These are phyloP conservation scores for Hippolais icterina DNA, from an alignment of 2,113 vertebrate species.

Conservation along the genomic window DNA sequence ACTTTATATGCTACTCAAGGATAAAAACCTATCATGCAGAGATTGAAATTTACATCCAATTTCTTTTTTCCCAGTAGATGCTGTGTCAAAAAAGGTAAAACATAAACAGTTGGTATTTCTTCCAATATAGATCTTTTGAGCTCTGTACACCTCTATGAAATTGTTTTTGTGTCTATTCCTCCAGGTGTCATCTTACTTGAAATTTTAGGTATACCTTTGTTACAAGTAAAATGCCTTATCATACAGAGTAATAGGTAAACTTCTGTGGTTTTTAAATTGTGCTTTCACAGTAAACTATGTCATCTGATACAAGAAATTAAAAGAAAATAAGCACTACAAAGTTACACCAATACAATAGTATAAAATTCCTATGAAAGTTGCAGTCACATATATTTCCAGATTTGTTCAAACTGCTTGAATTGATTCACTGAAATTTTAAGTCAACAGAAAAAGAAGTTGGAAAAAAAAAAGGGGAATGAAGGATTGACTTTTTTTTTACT, in stretches of 20 bases:
- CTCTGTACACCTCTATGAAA: neutral
- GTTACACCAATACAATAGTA: neutral
- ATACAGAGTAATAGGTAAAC: neutral
- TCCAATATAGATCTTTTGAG: neutral
- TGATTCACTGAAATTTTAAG: neutral
- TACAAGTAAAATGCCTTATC: neutral
- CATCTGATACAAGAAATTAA: neutral
- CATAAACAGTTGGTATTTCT: neutral
- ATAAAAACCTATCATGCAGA: neutral
- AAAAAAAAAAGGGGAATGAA: neutral
- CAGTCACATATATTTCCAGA: neutral
- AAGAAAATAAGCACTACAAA: neutral
- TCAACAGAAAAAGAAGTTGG: neutral
- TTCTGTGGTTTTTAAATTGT: neutral
- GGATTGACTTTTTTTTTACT: neutral
- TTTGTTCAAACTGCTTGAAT: neutral
- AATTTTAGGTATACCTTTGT: neutral
- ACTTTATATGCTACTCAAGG: neutral
- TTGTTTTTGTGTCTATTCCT: neutral
- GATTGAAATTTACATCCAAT: conserved; percentile 2
- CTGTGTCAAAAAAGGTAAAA: neutral
- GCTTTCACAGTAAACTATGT: neutral
- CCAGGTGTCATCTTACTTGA: neutral
- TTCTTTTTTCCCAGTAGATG: neutral
- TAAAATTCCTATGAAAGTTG: neutral